Conservation (phyloP, 2,113 vertebrate species). For the Synchiropus splendidus region DNA sequence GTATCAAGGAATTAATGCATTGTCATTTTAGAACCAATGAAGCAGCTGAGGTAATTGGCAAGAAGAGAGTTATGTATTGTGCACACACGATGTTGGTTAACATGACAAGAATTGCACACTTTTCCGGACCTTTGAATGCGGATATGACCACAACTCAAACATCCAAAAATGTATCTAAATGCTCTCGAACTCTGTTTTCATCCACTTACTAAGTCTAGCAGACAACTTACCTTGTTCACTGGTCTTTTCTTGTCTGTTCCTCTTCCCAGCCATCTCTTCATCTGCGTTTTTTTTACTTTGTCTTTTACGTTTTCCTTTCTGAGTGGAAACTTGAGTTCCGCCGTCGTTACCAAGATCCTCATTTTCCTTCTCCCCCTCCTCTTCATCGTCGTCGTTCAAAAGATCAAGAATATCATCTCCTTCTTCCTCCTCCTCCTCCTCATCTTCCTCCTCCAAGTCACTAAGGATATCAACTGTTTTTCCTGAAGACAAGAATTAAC, state of each 20-base stretch:
- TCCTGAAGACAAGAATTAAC: neutral
- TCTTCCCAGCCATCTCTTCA: conserved; percentile 16
- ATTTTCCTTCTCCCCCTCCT: conserved; percentile 76
- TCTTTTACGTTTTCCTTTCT: conserved; percentile 63
- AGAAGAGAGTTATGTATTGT: too few species aligned
- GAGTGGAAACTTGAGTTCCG: neutral
- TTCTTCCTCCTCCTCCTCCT: conserved; percentile 28
- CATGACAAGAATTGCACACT: too few species aligned
- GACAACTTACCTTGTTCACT: too few species aligned
- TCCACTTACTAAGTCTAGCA: too few species aligned
- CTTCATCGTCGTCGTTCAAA: conserved; percentile 31
- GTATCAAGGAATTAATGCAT: neutral
- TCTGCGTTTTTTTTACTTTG: conserved; percentile 40
- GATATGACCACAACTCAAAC: too few species aligned
- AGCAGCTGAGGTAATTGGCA: too few species aligned
- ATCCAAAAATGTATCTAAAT: too few species aligned
- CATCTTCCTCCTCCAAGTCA: conserved; percentile 39
- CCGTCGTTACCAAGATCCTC: conserved; percentile 58
- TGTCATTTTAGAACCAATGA: too few species aligned
- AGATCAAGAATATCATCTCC: conserved; percentile 12
- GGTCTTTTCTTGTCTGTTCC: conserved; percentile 18
- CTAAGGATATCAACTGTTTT: conserved; percentile 25
- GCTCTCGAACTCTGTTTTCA: too few species aligned
- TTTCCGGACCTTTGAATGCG: too few species aligned
- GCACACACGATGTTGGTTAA: too few species aligned